These are phyloP conservation scores for Boleophthalmus pectinirostris DNA, from an alignment of 2,113 vertebrate species.

Conservation along the genomic window DNA sequence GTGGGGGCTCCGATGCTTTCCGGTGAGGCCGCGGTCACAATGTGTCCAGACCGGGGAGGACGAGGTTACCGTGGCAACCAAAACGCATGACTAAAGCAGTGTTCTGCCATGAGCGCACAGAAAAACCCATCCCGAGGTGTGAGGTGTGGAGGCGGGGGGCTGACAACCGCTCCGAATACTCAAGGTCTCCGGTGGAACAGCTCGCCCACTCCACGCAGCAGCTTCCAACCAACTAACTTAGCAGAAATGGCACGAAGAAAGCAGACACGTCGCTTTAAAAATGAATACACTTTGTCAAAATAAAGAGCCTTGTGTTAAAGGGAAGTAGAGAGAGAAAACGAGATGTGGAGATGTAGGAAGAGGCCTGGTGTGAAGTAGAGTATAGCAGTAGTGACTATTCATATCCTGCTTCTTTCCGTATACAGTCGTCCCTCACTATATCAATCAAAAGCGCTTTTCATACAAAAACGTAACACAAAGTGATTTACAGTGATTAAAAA, in stretches of 20 bases:
- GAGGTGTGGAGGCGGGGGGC: background rate
- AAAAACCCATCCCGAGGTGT: constrained; percentile 2
- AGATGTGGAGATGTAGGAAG: background rate
- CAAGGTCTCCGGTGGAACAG: constrained; percentile 5
- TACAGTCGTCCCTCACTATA: no score
- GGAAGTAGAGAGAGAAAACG: background rate
- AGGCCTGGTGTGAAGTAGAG: background rate
- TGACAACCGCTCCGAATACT: background rate
- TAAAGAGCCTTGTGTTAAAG: background rate
- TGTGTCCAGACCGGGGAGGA: background rate
- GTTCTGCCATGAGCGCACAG: background rate
- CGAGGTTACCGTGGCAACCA: background rate
- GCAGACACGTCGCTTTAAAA: background rate
- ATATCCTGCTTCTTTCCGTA: background rate
- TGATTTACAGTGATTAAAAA: no score
- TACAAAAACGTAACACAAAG: no score
- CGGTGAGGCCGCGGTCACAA: background rate
- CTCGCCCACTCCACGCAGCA: constrained; percentile 3
- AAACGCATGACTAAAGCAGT: background rate
- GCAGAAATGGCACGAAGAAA: background rate
- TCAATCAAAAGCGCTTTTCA: background rate
- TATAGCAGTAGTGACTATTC: no score
- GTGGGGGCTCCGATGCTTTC: background rate
- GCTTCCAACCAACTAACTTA: background rate
- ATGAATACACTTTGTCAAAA: background rate